These are phyloP conservation scores for Ormyrus rosae DNA, from an alignment of 2,888 invertebrate genomes.

Conservation along the genomic window DNA sequence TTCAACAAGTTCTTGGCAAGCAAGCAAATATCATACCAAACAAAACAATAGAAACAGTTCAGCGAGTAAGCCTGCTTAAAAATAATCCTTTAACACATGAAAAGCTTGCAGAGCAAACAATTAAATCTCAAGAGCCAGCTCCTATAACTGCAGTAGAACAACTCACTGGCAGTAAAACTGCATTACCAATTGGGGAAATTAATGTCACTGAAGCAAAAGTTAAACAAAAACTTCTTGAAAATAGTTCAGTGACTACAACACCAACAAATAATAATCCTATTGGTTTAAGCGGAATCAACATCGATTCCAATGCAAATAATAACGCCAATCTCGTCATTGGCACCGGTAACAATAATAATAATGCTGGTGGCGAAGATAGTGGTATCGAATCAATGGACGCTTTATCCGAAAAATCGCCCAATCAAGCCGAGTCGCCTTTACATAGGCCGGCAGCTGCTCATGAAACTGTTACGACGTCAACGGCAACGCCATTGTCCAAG, in stretches of 20 bases:
- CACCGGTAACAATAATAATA: slow-evolving; percentile 61
- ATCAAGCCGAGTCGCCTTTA: slow-evolving; percentile 86
- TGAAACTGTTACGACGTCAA: slow-evolving; percentile 49
- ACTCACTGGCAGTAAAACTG: slow-evolving; percentile 60
- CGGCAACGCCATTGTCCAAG: slow-evolving; percentile 7
- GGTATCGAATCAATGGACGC: slow-evolving; percentile 96
- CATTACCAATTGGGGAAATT: slow-evolving; percentile 75
- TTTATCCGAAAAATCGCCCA: slow-evolving; percentile 93
- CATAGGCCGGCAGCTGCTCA: slow-evolving; percentile 75
- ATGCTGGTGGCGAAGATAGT: slow-evolving; percentile 87
- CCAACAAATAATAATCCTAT: slow-evolving; percentile 62
- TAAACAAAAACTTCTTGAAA: slow-evolving; percentile 79
- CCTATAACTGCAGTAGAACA: slow-evolving; percentile 54
- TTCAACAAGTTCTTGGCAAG: slow-evolving; percentile 64
- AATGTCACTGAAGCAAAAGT: slow-evolving; percentile 78
- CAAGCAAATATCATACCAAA: slow-evolving; percentile 48
- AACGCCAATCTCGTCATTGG: slow-evolving; percentile 45
- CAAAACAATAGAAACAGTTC: slow-evolving; percentile 63
- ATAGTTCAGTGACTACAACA: slow-evolving; percentile 53
- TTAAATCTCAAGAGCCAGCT: slow-evolving; percentile 57
- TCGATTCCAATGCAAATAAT: background rate
- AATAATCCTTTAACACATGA: slow-evolving; percentile 52
- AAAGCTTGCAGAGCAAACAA: slow-evolving; percentile 43
- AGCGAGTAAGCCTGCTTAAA: slow-evolving; percentile 70
- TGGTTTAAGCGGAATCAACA: slow-evolving; percentile 65